phyloP scores from a whole-genome alignment of 2,797 vertebrate genomes.

The Semaprochilodus insignis region DNA sequence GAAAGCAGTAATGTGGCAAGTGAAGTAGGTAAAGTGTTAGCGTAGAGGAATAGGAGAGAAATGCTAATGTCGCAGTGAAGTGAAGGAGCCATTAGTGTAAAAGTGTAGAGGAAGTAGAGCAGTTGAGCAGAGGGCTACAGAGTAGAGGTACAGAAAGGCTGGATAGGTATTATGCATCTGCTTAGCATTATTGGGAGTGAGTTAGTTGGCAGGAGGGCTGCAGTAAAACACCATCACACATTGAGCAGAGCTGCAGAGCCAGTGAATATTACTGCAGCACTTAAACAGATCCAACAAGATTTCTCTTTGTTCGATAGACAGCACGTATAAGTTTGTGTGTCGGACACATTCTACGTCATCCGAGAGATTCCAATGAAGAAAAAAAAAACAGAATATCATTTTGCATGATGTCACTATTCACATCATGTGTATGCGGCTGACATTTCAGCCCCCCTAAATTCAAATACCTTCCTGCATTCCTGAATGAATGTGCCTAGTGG shows the following conservation, averaged over 20 bases:
- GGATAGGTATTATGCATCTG: slow-evolving; percentile 76
- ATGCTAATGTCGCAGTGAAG: neutral
- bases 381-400: too few relatives aligned
- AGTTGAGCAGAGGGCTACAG: neutral
- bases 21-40: neutral
- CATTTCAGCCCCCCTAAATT: neutral
- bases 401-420: too few relatives aligned
- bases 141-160: slow-evolving; percentile 61
- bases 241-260: slow-evolving; percentile 58
- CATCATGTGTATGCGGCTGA: too few relatives aligned
- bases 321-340: neutral
- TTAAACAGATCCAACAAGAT: slow-evolving; percentile 57
- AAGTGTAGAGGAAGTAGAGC: neutral
- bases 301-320: neutral
- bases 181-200: slow-evolving; percentile 77
- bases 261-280: slow-evolving; percentile 71
- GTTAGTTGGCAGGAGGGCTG: slow-evolving; percentile 69
- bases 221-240: slow-evolving; percentile 55
- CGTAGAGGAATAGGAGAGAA: neutral
- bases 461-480: neutral
- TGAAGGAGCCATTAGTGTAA: neutral
- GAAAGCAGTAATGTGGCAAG: neutral
- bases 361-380: too few relatives aligned
- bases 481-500: neutral
- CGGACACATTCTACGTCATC: too few relatives aligned